Evolutionary conservation across 2,888 invertebrate species (phyloP).

Genomic region (Pedicia rivosa): DNA sequence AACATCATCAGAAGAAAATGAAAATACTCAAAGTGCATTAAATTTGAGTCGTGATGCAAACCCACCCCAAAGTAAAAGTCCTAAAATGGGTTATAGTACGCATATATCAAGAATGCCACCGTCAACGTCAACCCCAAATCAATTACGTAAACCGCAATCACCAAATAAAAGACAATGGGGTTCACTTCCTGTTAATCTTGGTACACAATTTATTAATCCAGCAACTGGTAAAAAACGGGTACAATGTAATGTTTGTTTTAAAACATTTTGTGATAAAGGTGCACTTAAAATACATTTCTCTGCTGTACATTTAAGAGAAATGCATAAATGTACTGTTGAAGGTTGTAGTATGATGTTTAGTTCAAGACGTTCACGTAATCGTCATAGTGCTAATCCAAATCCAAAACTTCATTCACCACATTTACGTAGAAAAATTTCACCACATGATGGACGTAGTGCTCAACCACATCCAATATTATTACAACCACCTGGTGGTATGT

Average conservation of each 20-base stretch:
- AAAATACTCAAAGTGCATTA: constrained; percentile 39
- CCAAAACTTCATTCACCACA: constrained; percentile 96
- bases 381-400: constrained; percentile 96
- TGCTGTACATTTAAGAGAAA: constrained; percentile 95
- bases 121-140: constrained; percentile 22
- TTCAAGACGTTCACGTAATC: constrained; percentile 83
- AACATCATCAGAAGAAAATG: constrained; percentile 4
- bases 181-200: constrained; percentile 62
- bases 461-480: constrained; percentile 70
- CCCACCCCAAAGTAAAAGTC: constrained; percentile 12
- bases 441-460: constrained; percentile 81
- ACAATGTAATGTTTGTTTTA: constrained; percentile 94
- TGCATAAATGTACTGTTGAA: constrained; percentile 98
- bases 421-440: constrained; percentile 81
- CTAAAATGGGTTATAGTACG: constrained; percentile 18
- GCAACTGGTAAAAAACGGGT: constrained; percentile 92
- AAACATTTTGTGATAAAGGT: constrained; percentile 99
- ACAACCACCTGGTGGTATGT: constrained; percentile 40
- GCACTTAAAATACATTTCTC: constrained; percentile 98
- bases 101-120: constrained; percentile 10
- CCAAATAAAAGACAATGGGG: constrained; percentile 71
- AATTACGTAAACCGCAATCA: constrained; percentile 47
- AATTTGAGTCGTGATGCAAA: constrained; percentile 42
- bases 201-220: constrained; percentile 82
- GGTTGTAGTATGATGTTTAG: constrained; percentile 99